Evolutionary conservation across 2,113 vertebrate species (phyloP).

Genomic region (Hemiprocne comata): DNA sequence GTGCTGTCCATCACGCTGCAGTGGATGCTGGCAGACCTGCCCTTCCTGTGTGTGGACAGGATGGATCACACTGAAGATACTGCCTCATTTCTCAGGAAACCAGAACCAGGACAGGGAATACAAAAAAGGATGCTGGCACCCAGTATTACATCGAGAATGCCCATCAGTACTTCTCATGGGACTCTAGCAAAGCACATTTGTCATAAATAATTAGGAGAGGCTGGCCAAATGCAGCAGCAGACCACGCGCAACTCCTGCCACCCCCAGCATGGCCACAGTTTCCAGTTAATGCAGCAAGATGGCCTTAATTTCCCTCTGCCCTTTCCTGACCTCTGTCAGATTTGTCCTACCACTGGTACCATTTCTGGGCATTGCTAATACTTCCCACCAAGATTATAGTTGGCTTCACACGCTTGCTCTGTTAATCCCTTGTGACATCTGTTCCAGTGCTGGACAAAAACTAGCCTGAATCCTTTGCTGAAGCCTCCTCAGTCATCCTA

Average conservation of each 20-base stretch:
- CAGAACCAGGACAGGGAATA: neutral
- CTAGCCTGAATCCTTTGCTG: neutral
- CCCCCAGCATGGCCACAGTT: neutral
- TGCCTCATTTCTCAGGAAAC: neutral
- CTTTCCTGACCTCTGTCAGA: neutral
- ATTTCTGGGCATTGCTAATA: neutral
- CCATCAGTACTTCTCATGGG: neutral
- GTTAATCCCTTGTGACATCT: neutral
- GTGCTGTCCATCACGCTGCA: fast-evolving
- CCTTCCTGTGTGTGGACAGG: neutral
- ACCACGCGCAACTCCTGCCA: neutral
- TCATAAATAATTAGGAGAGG: neutral
- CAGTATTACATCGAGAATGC: neutral
- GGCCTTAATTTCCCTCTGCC: neutral
- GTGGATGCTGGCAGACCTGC: neutral
- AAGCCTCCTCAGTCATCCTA: conserved; percentile 4
- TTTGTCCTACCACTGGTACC: neutral
- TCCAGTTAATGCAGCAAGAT: neutral
- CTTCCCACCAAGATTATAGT: neutral
- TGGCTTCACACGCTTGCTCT: conserved; percentile 2
- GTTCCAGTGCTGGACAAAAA: neutral
- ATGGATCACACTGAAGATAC: neutral
- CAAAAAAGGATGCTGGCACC: neutral
- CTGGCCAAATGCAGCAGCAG: neutral
- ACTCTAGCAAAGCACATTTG: neutral